Percentiles rank a stretch among this genome's conserved stretches.
These are phyloP conservation scores for Leptinotarsa undecemlineata DNA, from an alignment of 1,140 invertebrate genomes.

Conservation along the genomic window DNA sequence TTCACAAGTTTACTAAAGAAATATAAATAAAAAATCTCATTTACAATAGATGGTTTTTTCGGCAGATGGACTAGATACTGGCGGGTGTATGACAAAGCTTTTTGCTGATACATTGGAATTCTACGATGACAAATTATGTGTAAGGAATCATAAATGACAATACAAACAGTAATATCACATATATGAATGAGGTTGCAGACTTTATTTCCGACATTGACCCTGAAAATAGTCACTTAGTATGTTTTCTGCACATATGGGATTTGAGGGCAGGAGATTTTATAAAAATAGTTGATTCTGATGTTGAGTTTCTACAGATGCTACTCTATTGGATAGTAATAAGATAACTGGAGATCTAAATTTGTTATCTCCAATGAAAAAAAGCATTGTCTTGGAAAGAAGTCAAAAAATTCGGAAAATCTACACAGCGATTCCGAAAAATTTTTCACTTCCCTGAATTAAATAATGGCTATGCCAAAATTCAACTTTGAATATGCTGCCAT, in stretches of 20 bases:
- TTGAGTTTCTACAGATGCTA: constrained; percentile 15
- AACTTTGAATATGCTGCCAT: constrained; percentile 5
- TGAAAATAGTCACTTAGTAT: constrained; percentile 18
- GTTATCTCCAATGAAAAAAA: constrained; percentile 18
- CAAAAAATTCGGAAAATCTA: background rate
- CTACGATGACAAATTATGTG: constrained; percentile 8
- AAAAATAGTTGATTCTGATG: constrained; percentile 21
- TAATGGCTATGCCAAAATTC: background rate
- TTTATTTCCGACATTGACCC: constrained; percentile 11
- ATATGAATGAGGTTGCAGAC: background rate
- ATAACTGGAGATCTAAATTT: constrained; percentile 16
- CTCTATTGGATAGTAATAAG: background rate
- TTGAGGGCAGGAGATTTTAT: constrained; percentile 23
- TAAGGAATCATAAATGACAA: background rate
- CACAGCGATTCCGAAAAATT: background rate
- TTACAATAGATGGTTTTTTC: constrained; percentile 16
- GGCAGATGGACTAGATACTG: constrained; percentile 16
- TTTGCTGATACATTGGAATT: constrained; percentile 8
- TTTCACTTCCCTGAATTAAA: background rate
- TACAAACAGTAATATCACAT: constrained; percentile 14
- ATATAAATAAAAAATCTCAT: constrained; percentile 28
- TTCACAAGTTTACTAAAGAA: constrained; percentile 17
- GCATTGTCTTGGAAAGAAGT: background rate
- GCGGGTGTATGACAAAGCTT: constrained; percentile 11
- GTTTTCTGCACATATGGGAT: background rate